Conservation (phyloP, 2,113 vertebrate genomes). For the Athene noctua region DNA sequence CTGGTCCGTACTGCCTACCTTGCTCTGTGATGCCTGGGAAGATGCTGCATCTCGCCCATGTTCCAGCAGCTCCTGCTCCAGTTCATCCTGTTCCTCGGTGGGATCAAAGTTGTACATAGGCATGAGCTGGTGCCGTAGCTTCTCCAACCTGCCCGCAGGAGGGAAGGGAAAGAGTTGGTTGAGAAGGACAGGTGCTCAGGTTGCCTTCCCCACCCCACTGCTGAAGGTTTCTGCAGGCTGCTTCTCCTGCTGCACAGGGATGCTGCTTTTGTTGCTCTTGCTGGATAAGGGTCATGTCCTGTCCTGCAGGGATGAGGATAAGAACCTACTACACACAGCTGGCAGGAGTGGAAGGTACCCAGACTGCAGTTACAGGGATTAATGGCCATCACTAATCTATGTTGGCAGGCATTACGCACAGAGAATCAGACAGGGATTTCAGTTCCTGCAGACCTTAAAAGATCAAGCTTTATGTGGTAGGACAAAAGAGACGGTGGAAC, state of each 20-base stretch:
- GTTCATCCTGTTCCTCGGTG: conserved; percentile 93
- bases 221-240: background rate
- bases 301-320: background rate
- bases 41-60: conserved; percentile 84
- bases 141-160: conserved; percentile 85
- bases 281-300: background rate
- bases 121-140: conserved; percentile 96
- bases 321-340: background rate
- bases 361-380: background rate
- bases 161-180: background rate
- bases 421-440: background rate
- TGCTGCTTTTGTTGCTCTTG: background rate
- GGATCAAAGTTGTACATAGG: conserved; percentile 99
- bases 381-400: background rate
- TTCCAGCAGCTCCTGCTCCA: conserved; percentile 96
- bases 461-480: background rate
- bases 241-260: background rate
- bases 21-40: conserved; percentile 58
- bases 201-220: background rate
- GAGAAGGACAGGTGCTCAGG: background rate
- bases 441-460: conserved; percentile 10
- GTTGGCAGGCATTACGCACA: background rate
- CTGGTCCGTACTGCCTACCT: conserved; percentile 20
- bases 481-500: background rate
- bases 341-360: background rate